These are phyloP conservation scores for Ursus arctos DNA, from an alignment of 2,113 vertebrate species.

Conservation along the genomic window DNA sequence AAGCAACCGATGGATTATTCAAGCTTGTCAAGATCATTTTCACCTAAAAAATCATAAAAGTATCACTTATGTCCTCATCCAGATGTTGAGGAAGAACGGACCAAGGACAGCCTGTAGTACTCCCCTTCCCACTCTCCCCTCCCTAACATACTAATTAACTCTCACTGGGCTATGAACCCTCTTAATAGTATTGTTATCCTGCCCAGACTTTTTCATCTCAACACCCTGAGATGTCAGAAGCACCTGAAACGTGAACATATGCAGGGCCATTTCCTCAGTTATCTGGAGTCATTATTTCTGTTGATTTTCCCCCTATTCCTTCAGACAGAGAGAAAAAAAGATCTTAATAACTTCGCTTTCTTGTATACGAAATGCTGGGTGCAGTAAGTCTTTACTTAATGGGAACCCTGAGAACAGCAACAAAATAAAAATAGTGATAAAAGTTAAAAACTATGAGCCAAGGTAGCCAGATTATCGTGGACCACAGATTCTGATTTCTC, in stretches of 20 bases:
- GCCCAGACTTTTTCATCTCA: not conserved
- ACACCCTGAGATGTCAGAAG: not conserved
- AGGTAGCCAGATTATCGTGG: not conserved
- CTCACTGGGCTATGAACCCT: not conserved
- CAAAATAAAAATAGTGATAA: not conserved
- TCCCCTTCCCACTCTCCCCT: not conserved
- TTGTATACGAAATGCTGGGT: not conserved
- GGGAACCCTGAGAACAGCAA: not conserved
- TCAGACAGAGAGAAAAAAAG: not conserved
- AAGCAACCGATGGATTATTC: not conserved
- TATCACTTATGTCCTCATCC: not conserved
- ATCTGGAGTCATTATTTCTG: not conserved
- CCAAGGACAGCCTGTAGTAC: not conserved
- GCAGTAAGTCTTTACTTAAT: not conserved
- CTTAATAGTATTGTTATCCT: not conserved
- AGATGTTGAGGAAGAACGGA: not conserved
- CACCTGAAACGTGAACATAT: not conserved
- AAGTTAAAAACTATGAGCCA: not conserved
- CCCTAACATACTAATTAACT: not conserved
- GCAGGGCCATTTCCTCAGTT: not conserved
- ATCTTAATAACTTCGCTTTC: not conserved
- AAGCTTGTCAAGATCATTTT: not conserved
- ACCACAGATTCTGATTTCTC: conserved; percentile 3
- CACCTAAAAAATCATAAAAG: not conserved
- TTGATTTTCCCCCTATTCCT: not conserved